Percentiles rank a stretch among this genome's conserved stretches.
These are phyloP conservation scores for Drosophila nannoptera DNA, from an alignment of 1,140 invertebrate species.

Conservation along the genomic window DNA sequence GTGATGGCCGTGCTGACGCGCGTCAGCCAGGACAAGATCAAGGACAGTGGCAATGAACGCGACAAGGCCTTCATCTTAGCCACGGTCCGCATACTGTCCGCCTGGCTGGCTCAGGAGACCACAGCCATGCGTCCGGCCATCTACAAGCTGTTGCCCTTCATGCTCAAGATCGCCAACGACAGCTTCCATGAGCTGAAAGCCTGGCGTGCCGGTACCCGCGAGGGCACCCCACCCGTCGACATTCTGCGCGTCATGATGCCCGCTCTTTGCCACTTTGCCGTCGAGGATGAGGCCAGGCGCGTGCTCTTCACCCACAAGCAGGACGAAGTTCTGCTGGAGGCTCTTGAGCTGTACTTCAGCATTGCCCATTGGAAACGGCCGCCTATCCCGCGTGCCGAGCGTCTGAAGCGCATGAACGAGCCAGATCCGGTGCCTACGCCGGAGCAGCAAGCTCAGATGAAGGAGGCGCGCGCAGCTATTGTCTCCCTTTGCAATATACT, in stretches of 20 bases:
- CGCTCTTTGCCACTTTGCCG: constrained; percentile 92
- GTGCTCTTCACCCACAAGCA: constrained; percentile 89
- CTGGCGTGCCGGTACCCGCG: constrained; percentile 80
- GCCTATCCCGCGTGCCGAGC: constrained; percentile 87
- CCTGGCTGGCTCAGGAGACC: constrained; percentile 95
- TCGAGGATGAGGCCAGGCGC: constrained; percentile 91
- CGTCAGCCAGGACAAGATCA: constrained; percentile 86
- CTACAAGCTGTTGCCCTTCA: constrained; percentile 88
- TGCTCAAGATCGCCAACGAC: constrained; percentile 89
- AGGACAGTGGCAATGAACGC: constrained; percentile 82
- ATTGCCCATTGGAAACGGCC: constrained; percentile 92
- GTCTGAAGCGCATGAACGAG: constrained; percentile 85
- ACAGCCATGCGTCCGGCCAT: constrained; percentile 91
- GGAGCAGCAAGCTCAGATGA: constrained; percentile 87
- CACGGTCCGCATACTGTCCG: constrained; percentile 89
- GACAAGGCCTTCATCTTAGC: constrained; percentile 90
- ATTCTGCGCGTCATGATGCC: constrained; percentile 90
- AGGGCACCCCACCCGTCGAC: constrained; percentile 84
- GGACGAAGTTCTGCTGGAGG: constrained; percentile 89
- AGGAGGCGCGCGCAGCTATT: constrained; percentile 89
- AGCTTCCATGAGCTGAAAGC: constrained; percentile 86
- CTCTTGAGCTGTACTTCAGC: constrained; percentile 90
- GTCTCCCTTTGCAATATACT: constrained; percentile 93
- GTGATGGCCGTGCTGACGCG: constrained; percentile 87
- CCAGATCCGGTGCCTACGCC: constrained; percentile 87